phyloP scores from a whole-genome alignment of 2,113 vertebrate species.

The Corythaixoides concolor region DNA sequence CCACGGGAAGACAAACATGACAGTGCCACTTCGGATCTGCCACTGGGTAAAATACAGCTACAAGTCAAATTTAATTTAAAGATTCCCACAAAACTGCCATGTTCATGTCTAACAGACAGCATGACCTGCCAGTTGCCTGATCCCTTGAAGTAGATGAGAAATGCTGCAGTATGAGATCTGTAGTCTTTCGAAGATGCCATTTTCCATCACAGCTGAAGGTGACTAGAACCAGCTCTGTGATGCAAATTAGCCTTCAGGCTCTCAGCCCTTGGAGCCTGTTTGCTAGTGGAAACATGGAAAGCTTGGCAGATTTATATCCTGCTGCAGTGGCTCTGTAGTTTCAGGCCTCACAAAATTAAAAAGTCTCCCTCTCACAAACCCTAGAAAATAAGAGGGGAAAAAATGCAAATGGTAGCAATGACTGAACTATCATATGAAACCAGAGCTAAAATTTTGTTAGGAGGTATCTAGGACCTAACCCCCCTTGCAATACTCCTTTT shows the following conservation, averaged over 20 bases:
- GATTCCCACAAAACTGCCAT: not conserved
- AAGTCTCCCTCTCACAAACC: not conserved
- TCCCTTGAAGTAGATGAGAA: not conserved
- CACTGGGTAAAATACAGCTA: not conserved
- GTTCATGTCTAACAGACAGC: not conserved
- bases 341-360: not conserved
- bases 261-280: not conserved
- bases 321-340: not conserved
- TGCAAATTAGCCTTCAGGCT: not conserved
- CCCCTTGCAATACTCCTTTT: not conserved
- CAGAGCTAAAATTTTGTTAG: not conserved
- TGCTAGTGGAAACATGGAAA: not conserved
- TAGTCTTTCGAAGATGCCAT: not conserved
- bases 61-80: not conserved
- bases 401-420: not conserved
- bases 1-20: not conserved
- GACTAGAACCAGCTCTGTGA: not conserved
- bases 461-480: not conserved
- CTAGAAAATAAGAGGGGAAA: fast-evolving
- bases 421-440: not conserved
- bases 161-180: not conserved
- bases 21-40: not conserved
- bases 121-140: not conserved
- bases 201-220: not conserved
- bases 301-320: not conserved